A percentile compares a stretch with the other conserved stretches of the same genome.
Evolutionary conservation across 2,888 invertebrate genomes (phyloP).

Genomic region (Liodrosophila aerea): DNA sequence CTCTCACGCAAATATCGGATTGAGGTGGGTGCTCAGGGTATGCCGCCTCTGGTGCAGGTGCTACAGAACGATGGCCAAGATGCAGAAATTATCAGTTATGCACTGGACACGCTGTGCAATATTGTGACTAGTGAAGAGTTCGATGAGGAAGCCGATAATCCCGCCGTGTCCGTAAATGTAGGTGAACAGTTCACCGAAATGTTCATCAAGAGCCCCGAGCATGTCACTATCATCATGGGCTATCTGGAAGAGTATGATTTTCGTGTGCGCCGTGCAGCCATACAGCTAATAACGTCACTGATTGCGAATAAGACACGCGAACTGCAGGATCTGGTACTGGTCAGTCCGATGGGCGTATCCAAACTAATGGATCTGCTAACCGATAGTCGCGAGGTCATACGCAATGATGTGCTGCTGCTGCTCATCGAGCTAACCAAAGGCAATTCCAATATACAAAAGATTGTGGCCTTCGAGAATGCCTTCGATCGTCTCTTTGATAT

Average conservation of each 20-base stretch:
- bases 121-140: slow-evolving; percentile 91
- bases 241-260: slow-evolving; percentile 98
- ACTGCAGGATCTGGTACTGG: slow-evolving; percentile 92
- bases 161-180: slow-evolving; percentile 87
- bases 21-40: slow-evolving; percentile 96
- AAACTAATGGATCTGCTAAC: slow-evolving; percentile 97
- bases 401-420: slow-evolving; percentile 96
- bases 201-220: slow-evolving; percentile 94
- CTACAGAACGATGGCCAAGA: slow-evolving; percentile 94
- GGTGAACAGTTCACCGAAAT: slow-evolving; percentile 98
- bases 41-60: slow-evolving; percentile 91
- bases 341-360: slow-evolving; percentile 98
- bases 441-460: slow-evolving; percentile 98
- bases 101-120: slow-evolving; percentile 95
- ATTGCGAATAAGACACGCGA: slow-evolving; percentile 93
- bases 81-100: slow-evolving; percentile 95
- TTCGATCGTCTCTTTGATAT: slow-evolving; percentile 98
- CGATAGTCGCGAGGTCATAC: slow-evolving; percentile 96
- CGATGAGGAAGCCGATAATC: slow-evolving; percentile 90
- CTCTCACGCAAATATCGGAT: slow-evolving; percentile 95
- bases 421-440: slow-evolving; percentile 93
- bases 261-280: slow-evolving; percentile 94
- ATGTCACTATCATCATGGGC: slow-evolving; percentile 90
- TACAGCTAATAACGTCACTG: slow-evolving; percentile 93
- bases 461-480: slow-evolving; percentile 99